A percentile compares a stretch with the other conserved stretches of the same genome.
These are phyloP conservation scores for Idris sp. DNA, from an alignment of 1,140 invertebrate genomes.

Conservation along the genomic window DNA sequence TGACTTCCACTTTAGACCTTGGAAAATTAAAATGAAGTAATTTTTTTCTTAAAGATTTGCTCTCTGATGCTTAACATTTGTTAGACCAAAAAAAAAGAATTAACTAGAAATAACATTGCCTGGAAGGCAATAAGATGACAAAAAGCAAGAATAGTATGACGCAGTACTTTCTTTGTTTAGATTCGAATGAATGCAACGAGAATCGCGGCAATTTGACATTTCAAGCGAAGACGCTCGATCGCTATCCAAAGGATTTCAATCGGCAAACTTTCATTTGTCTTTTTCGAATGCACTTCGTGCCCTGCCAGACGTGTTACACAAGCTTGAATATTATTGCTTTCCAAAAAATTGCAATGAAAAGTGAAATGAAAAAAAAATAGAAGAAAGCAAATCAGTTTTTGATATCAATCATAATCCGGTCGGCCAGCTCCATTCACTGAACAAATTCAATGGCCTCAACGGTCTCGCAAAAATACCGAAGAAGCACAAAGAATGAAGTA, in stretches of 20 bases:
- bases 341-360: constrained; percentile 1
- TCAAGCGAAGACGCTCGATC: constrained; percentile 33
- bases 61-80: no score
- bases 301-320: constrained; percentile 14
- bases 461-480: constrained; percentile 38
- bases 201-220: constrained; percentile 58
- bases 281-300: constrained; percentile 12
- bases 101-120: constrained; percentile 4
- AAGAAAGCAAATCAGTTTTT: constrained; percentile 26
- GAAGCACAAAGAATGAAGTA: constrained; percentile 36
- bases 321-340: constrained; percentile 21
- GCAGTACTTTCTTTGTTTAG: constrained; percentile 47
- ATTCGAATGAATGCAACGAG: constrained; percentile 37
- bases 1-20: no score
- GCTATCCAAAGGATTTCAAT: constrained; percentile 33
- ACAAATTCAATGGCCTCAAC: constrained; percentile 24
- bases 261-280: constrained; percentile 13
- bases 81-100: no score
- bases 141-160: no score
- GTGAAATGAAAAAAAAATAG: no score
- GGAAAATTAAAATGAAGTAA: no score
- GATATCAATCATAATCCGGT: constrained; percentile 38
- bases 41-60: no score
- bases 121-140: constrained; percentile 73
- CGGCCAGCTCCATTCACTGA: constrained; percentile 25